phyloP scores from a whole-genome alignment of 2,888 invertebrate genomes.

The Falcaria lacertinaria region DNA sequence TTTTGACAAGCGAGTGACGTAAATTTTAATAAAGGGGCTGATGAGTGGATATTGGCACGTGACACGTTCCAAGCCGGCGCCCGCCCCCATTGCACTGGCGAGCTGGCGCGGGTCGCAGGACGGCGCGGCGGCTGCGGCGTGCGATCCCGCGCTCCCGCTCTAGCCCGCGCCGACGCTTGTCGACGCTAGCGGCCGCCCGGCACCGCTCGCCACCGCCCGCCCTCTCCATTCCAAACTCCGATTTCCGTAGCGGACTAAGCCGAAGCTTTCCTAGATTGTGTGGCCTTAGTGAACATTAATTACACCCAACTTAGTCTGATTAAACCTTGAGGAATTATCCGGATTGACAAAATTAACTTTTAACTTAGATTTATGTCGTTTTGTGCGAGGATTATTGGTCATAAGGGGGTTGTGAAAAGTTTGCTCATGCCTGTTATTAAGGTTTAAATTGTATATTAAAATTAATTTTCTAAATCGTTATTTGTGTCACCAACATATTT shows the following conservation, averaged over 20 bases:
- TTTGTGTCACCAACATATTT: not conserved
- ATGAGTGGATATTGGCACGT: constrained; percentile 20
- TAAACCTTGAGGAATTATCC: constrained; percentile 79
- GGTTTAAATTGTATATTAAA: not conserved
- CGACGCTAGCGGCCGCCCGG: constrained; percentile 14
- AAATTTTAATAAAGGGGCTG: constrained; percentile 50
- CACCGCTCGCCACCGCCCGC: constrained; percentile 18
- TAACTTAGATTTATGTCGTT: constrained; percentile 74
- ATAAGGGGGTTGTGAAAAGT: constrained; percentile 16
- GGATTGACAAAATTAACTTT: constrained; percentile 80
- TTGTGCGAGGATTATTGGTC: constrained; percentile 29
- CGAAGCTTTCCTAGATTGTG: constrained; percentile 75
- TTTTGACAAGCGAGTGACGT: constrained; percentile 58
- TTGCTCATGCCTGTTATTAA: constrained; percentile 1
- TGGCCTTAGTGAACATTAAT: constrained; percentile 79
- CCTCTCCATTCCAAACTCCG: constrained; percentile 52
- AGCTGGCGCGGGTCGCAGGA: constrained; percentile 11
- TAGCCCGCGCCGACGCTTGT: constrained; percentile 21
- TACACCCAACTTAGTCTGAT: constrained; percentile 78
- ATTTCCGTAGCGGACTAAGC: constrained; percentile 63
- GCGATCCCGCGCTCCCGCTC: constrained; percentile 12
- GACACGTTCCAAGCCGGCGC: constrained; percentile 51
- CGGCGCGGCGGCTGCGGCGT: too few species aligned
- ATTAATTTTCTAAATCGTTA: not conserved
- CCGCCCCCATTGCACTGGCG: constrained; percentile 58